Base-by-base conservation (phyloP, 1,140 invertebrate genomes). In the Proales similis region DNA sequence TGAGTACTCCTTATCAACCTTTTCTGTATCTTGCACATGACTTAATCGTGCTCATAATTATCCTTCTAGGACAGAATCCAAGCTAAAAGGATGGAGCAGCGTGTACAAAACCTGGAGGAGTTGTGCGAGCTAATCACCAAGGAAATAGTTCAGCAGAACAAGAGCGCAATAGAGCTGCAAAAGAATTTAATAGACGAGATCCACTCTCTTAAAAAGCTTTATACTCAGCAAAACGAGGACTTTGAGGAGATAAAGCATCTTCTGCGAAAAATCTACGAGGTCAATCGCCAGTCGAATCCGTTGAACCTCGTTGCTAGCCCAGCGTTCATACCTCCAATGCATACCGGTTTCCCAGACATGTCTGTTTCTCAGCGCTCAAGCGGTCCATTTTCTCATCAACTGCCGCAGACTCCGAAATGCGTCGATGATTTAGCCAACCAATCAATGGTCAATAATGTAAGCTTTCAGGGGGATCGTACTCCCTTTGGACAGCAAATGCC, bases 161-260 rank as follows among this genome's bases (percentile, higher is more conserved):
- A 42, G 45, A 57, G 32, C 32, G 45, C 45, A 42, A 57, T 57
- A 20, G 51, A 57, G 9, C 39, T 57, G 51, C 39, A 57, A 14
- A 57, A 57, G 45, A 57, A 57, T 24, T 9, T 57, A 42, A 57
- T 57, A 6, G 30, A 26, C 45, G 51, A 57, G 32, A 57, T 57
- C 12, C 22, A 42, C 27, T 36, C 51, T n/a, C 17, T 57, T 20
- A 22, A 42, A 9, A 42, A 57, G 45, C 36, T 42, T 3, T 57
- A 57, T 42, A 29, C 45, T 6, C 39, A 57, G 12, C 51, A 57
- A 42, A 42, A 57, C 36, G 51, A 57, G 30, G 51, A 57, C 38
- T 57, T 57, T 42, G 51, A 57, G 20, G 51, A 57, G 20, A 42
- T 57, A 17, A 57, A 57, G 30, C 39, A 26, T n/a, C 45, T 57